Evolutionary conservation across 1,140 invertebrate species (phyloP).

Genomic region (Cydia amplana): DNA sequence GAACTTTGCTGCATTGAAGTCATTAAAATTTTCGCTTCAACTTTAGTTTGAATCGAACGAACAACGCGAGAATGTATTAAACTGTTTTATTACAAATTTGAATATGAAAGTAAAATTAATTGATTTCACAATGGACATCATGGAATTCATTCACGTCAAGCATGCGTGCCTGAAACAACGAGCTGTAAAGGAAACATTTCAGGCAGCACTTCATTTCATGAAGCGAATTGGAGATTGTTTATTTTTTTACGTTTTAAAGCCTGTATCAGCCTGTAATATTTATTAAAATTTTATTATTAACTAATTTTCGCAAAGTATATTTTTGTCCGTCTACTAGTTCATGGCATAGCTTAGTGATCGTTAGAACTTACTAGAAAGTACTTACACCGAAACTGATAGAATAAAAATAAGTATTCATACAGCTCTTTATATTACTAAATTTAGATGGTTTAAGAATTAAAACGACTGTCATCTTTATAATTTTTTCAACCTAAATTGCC

Average conservation of each 20-base stretch:
- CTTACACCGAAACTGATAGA: too few relatives aligned
- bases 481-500: background rate
- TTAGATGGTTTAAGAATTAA: background rate
- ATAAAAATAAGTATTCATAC: background rate
- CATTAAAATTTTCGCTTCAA: background rate
- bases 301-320: too few relatives aligned
- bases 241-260: too few relatives aligned
- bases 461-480: background rate
- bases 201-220: background rate
- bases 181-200: background rate
- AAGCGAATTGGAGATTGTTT: background rate
- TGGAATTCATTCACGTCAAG: background rate
- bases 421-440: background rate
- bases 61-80: background rate
- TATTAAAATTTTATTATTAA: too few relatives aligned
- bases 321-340: background rate
- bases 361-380: too few relatives aligned
- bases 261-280: too few relatives aligned
- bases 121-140: background rate
- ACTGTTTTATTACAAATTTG: background rate
- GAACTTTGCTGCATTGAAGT: too few relatives aligned
- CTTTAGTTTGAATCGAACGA: background rate
- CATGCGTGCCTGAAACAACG: slow-evolving; percentile 4
- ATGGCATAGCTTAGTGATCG: background rate
- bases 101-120: background rate